These are phyloP conservation scores for Orchestes rusci DNA, from an alignment of 2,888 invertebrate genomes.

Conservation along the genomic window DNA sequence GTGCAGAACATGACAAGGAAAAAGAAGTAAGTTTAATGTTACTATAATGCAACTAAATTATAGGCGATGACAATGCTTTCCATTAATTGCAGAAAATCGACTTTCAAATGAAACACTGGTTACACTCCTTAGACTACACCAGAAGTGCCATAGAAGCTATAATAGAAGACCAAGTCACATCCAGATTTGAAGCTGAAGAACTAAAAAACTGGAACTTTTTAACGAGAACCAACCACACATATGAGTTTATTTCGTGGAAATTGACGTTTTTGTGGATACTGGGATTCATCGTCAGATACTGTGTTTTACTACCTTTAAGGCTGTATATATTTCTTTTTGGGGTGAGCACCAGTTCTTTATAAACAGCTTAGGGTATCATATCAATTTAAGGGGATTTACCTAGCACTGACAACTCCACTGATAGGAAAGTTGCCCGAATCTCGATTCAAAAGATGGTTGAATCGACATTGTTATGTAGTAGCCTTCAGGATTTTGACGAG, in stretches of 20 bases:
- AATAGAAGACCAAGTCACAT: conserved; percentile 97
- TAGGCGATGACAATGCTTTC: no score
- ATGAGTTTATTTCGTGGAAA: conserved; percentile 89
- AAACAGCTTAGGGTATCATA: no score
- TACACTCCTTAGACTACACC: conserved; percentile 76
- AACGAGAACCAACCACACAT: conserved; percentile 86
- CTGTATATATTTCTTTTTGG: conserved; percentile 78
- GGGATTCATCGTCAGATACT: conserved; percentile 89
- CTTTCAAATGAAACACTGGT: conserved; percentile 67
- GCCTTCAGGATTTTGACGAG: conserved; percentile 72
- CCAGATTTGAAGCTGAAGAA: conserved; percentile 90
- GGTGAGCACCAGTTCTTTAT: conserved; percentile 51
- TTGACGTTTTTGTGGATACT: conserved; percentile 90
- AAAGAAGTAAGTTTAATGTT: no score
- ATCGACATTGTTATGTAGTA: conserved; percentile 60
- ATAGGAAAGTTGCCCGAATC: conserved; percentile 63
- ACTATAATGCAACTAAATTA: no score
- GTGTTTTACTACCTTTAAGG: conserved; percentile 81
- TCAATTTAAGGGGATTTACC: no score
- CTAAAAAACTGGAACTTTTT: conserved; percentile 94
- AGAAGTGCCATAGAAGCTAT: conserved; percentile 96
- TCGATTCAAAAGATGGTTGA: conserved; percentile 55
- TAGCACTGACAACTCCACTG: no score
- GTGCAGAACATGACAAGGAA: no score
- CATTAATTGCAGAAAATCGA: conserved; percentile 54